These are phyloP conservation scores for Centropyge bicolor DNA, from an alignment of 2,797 vertebrate genomes.

Conservation along the genomic window DNA sequence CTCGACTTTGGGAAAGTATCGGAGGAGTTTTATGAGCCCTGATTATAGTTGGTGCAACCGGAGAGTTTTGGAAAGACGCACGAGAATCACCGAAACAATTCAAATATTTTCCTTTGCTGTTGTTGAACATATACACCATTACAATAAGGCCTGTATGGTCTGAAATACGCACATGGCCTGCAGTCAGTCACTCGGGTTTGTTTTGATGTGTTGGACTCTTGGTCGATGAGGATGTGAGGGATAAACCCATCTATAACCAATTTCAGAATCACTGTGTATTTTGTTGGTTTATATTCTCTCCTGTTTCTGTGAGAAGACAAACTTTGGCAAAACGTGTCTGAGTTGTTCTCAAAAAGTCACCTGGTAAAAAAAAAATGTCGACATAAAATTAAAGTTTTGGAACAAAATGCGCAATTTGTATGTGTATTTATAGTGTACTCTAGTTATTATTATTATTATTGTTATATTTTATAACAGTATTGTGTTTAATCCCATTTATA, in stretches of 20 bases:
- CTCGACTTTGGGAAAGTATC: slow-evolving; percentile 85
- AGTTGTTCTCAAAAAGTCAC: not conserved
- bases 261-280: not conserved
- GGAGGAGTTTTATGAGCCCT: slow-evolving; percentile 88
- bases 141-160: not conserved
- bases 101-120: not conserved
- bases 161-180: not conserved
- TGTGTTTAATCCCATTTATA: not conserved
- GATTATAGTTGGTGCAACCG: slow-evolving; percentile 75
- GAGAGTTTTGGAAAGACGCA: slow-evolving; percentile 15
- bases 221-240: not conserved
- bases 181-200: slow-evolving; percentile 4
- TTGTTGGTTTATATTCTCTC: too few relatives aligned
- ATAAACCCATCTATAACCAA: not conserved
- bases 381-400: not conserved
- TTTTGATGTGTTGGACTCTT: not conserved
- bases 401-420: not conserved
- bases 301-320: not conserved
- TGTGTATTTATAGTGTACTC: not conserved
- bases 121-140: not conserved
- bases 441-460: not conserved
- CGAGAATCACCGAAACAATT: slow-evolving; percentile 3
- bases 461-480: not conserved
- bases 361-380: not conserved
- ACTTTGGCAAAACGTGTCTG: not conserved